A percentile compares a stretch with the other conserved stretches of the same genome.
These are phyloP conservation scores for Junonia oenone DNA, from an alignment of 2,888 invertebrate species.

Conservation along the genomic window DNA sequence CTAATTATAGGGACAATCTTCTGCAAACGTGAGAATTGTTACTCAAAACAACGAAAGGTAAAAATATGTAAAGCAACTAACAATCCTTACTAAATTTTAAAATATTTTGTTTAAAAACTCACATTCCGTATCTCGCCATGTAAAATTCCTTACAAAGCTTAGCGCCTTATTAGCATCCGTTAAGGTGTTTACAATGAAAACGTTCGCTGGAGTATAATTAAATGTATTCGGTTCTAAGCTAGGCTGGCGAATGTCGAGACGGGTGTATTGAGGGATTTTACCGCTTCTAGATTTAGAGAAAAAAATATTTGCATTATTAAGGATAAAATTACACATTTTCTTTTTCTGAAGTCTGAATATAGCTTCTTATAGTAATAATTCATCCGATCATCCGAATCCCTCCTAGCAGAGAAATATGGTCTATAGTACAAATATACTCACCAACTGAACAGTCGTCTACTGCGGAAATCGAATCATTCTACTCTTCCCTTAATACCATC, in stretches of 20 bases:
- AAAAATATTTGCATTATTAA: not conserved
- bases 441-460: too few species aligned
- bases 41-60: too few species aligned
- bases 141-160: slow-evolving; percentile 40
- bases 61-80: too few species aligned
- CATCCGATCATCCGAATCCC: too few species aligned
- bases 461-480: not conserved
- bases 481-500: slow-evolving; percentile 1
- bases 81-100: too few species aligned
- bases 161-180: slow-evolving; percentile 73
- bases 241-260: slow-evolving; percentile 45
- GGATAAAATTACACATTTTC: too few species aligned
- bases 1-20: too few species aligned
- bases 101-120: slow-evolving; percentile 27
- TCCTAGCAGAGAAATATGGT: slow-evolving; percentile 15
- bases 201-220: slow-evolving; percentile 64
- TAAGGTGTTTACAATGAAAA: slow-evolving; percentile 81
- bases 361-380: too few species aligned
- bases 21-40: too few species aligned
- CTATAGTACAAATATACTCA: too few species aligned
- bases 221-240: slow-evolving; percentile 19
- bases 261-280: slow-evolving; percentile 38
- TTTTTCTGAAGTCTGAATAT: too few species aligned
- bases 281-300: slow-evolving; percentile 38
- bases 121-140: slow-evolving; percentile 38